A percentile compares a stretch with the other conserved stretches of the same genome.
phyloP scores from a whole-genome alignment of 2,888 invertebrate genomes.

The Volucella bombylans region DNA sequence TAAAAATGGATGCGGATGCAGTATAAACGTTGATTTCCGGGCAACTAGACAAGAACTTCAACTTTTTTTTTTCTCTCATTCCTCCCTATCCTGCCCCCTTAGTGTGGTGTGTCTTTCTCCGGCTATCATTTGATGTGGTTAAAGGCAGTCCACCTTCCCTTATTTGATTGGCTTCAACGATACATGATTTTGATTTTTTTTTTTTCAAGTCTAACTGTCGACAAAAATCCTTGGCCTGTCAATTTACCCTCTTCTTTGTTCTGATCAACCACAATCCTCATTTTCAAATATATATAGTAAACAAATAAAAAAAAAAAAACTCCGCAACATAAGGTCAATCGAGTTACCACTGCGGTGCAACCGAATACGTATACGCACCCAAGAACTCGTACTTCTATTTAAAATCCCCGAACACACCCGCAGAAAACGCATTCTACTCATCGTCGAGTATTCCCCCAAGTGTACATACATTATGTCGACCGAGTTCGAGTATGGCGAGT shows the following conservation, averaged over 20 bases:
- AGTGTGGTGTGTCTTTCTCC: conserved; percentile 3
- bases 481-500: conserved; percentile 23
- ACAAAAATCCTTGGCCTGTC: conserved; percentile 70
- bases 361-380: conserved; percentile 61
- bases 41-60: conserved; percentile 72
- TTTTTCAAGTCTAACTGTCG: conserved; percentile 26
- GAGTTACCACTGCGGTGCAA: conserved; percentile 62
- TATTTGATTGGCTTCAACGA: conserved; percentile 49
- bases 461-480: not conserved
- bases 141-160: conserved; percentile 56
- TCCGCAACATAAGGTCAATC: conserved; percentile 69
- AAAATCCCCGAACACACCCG: conserved; percentile 10
- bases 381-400: conserved; percentile 26
- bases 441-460: not conserved
- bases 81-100: conserved; percentile 1
- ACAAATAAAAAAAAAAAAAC: conserved; percentile 32
- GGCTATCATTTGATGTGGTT: conserved; percentile 32
- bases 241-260: conserved; percentile 50
- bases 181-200: conserved; percentile 7
- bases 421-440: conserved; percentile 29
- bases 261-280: conserved; percentile 49
- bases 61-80: conserved; percentile 52
- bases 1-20: conserved; percentile 74
- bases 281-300: conserved; percentile 24
- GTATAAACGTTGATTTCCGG: conserved; percentile 73